Base-by-base conservation (phyloP, 2,888 invertebrate species). In the Caenorhabditis wallacei region DNA sequence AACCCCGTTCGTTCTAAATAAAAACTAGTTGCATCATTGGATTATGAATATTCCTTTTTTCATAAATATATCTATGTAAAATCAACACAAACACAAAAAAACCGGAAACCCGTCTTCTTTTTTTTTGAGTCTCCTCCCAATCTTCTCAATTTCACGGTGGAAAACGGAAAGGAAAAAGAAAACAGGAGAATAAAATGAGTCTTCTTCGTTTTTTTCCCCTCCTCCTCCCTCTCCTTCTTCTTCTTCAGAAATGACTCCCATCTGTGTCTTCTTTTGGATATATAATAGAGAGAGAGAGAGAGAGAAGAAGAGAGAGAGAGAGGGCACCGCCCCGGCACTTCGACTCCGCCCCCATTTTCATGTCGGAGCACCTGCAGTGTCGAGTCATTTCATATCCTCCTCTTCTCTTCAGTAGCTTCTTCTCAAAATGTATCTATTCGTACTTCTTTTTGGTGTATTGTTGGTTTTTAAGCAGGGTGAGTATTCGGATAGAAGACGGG, bases 111-210 rank as follows among this genome's bases (percentile, higher is more conserved):
- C n/a, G n/a, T n/a, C n/a, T n/a, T n/a, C n/a, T n/a, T n/a, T n/a
- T n/a, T n/a, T n/a, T n/a, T n/a, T n/a, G n/a, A n/a, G n/a, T n/a
- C 18, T 22, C 16, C 7, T n/a, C 35, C 37, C 59, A 51, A 51
- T 53, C 61, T 48, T 75, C 66, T 46, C 74, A 35, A 74, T 66
- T 75, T 66, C 57, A 76, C 76, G 68, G 69, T n/a, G n/a, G n/a
- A n/a, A n/a, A n/a, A n/a, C n/a, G n/a, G n/a, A n/a, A n/a, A n/a
- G n/a, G n/a, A n/a, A n/a, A n/a, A n/a, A n/a, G 74, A 76, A 76
- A 76, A 76, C 76, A 69, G 68, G 68, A 40, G 43, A 64, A 69
- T 76, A 69, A 69, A 76, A 76, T 76, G 76, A 69, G 76, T 59
- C 4, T 30, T 63, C 63, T 43, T 69, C 69, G 24, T 71, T 37